Conservation (phyloP, 2,113 vertebrate genomes). For the Morone saxatilis region DNA sequence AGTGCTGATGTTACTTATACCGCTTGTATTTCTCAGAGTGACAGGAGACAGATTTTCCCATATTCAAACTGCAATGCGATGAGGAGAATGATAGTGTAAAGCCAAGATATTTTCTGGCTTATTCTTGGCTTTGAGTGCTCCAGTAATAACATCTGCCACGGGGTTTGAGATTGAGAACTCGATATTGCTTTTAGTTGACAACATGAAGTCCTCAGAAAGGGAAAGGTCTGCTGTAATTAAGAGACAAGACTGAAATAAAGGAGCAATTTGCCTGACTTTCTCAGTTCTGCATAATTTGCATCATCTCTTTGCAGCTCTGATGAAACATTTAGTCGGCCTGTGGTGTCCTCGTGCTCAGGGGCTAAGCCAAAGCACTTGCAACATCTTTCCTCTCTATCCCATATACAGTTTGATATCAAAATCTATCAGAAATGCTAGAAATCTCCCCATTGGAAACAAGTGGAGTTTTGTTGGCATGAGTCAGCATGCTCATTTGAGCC, state of each 20-base stretch:
- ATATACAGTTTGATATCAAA: conserved; percentile 9
- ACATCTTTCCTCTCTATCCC: conserved; percentile 31
- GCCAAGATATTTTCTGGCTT: not conserved
- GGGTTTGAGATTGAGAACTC: not conserved
- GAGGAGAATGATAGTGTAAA: not conserved
- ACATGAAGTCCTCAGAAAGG: not conserved
- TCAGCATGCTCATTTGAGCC: conserved; percentile 13
- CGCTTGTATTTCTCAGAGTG: conserved; percentile 5
- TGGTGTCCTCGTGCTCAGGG: conserved; percentile 34
- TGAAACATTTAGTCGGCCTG: conserved; percentile 61
- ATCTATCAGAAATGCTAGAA: conserved; percentile 4
- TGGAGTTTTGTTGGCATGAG: conserved; percentile 21
- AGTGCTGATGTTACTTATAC: not conserved
- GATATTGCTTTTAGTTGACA: not conserved
- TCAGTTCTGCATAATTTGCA: conserved; percentile 61
- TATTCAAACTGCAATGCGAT: conserved; percentile 4
- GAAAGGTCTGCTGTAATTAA: conserved; percentile 23
- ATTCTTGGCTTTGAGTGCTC: conserved; percentile 13
- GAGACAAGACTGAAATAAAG: conserved; percentile 22
- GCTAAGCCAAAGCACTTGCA: conserved; percentile 38
- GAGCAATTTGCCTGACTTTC: conserved; percentile 35
- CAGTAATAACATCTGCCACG: not conserved
- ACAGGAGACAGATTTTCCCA: not conserved
- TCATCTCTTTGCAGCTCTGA: conserved; percentile 52
- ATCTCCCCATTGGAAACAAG: conserved; percentile 16